Evolutionary conservation across 2,888 invertebrate genomes (phyloP).

Genomic region (Eugnorisma glareosa): DNA sequence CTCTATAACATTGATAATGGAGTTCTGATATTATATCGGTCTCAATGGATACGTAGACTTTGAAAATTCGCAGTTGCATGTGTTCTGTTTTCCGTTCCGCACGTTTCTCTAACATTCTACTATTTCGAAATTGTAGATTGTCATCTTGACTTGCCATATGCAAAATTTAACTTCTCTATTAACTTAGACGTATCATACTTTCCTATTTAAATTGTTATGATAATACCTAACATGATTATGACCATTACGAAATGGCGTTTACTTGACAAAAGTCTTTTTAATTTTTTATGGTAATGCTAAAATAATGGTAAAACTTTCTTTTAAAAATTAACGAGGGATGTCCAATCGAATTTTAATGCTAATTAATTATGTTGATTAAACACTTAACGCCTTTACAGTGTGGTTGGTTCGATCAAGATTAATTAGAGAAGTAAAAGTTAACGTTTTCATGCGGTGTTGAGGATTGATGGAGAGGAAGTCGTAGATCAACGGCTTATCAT

Average conservation of each 20-base stretch:
- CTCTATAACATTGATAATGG: neutral
- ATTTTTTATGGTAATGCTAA: slow-evolving; percentile 27
- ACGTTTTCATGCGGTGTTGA: slow-evolving; percentile 20
- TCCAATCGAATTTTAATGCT: slow-evolving; percentile 51
- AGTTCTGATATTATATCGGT: neutral
- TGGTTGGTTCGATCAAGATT: slow-evolving; percentile 33
- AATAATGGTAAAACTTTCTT: slow-evolving; percentile 44
- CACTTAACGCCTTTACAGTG: slow-evolving; percentile 31
- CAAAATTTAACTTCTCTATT: slow-evolving; percentile 23
- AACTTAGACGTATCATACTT: slow-evolving; percentile 29
- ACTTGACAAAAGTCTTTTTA: slow-evolving; percentile 27
- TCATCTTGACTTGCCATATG: slow-evolving; percentile 24
- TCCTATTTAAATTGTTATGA: slow-evolving; percentile 35
- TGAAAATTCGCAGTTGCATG: neutral
- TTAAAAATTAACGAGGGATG: slow-evolving; percentile 57
- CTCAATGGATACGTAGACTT: neutral
- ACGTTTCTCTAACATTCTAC: slow-evolving; percentile 33
- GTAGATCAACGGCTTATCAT: slow-evolving; percentile 25
- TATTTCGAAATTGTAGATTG: slow-evolving; percentile 35
- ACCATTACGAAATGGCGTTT: slow-evolving; percentile 39
- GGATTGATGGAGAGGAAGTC: slow-evolving; percentile 28
- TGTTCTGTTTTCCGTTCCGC: slow-evolving; percentile 1
- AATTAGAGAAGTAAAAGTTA: slow-evolving; percentile 44
- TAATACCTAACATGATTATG: slow-evolving; percentile 30
- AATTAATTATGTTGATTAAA: slow-evolving; percentile 60